Conservation (phyloP, 92 coral and sea anemone species). For the Epizoanthus stellaris region DNA sequence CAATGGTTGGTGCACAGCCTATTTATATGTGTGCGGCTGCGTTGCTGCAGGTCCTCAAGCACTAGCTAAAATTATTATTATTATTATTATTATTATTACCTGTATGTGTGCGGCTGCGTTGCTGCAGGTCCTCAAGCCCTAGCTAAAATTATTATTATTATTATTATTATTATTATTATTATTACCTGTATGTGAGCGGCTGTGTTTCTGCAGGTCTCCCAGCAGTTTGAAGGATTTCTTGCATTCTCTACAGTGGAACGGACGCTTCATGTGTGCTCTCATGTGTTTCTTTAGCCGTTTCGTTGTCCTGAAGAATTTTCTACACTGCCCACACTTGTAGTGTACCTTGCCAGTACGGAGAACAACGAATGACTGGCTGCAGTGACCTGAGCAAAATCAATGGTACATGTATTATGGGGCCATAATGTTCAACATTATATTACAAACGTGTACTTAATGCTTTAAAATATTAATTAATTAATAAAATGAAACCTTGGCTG, state of each 20-base stretch:
- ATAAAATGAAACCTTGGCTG: too few species aligned
- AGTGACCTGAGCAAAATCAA: neutral
- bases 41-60: too few species aligned
- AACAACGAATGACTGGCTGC: neutral
- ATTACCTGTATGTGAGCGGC: neutral
- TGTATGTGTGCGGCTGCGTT: too few species aligned
- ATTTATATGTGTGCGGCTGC: too few species aligned
- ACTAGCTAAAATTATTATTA: too few species aligned
- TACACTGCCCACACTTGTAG: neutral
- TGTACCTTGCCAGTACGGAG: constrained; percentile 4
- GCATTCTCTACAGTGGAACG: constrained; percentile 19
- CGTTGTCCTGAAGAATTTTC: constrained; percentile 7
- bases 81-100: too few species aligned
- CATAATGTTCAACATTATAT: too few species aligned
- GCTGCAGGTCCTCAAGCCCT: too few species aligned
- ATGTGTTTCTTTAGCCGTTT: constrained; percentile 19
- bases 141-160: too few species aligned
- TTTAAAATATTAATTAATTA: neutral
- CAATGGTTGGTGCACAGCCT: too few species aligned
- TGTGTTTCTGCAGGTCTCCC: constrained; percentile 11
- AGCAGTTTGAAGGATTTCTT: neutral
- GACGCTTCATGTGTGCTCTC: constrained; percentile 2
- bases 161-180: too few species aligned
- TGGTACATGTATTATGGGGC: neutral
- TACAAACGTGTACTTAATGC: too few species aligned